Base-by-base conservation (phyloP, 1,140 invertebrate genomes). In the Bombus picipes region DNA sequence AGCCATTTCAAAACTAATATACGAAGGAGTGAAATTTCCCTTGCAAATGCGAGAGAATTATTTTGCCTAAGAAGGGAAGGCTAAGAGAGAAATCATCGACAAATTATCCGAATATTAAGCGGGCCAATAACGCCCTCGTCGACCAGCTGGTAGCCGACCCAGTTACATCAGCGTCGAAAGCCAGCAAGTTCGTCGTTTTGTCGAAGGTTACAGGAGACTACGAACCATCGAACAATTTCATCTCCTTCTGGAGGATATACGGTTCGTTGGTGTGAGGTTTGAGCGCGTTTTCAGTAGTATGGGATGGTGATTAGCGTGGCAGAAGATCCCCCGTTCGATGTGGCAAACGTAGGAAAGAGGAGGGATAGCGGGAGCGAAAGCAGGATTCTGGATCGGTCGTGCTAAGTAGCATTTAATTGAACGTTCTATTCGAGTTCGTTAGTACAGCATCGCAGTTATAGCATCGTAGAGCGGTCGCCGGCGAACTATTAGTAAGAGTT, bases 381-480 rank as follows among this genome's bases (percentile, higher is more conserved):
- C 68, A 32, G 78, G 77, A 80, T 82, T 62, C 71, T 65, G 78
- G 43, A 81, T 86, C 88, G 75, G 79, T 77, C 70, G 84, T 85
- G 82, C 88, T 93, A 93, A 94, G 92, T 92, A 93, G 91, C 88
- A 89, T 92, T 93, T 93, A 93, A 94, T 93, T 91, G 92, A 91
- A 93, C 91, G 89, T 83, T 89, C 91, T 87, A 93, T 94, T 92
- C 88, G 86, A 92, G 88, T 93, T 93, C 90, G 89, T 94, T 92
- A 94, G 92, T 82, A 87, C 78, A 89, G 71, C 84, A 53, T 79
- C 88, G 90, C 92, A 88, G 90, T 91, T 93, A 89, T 78, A 85
- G 83, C 91, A 53, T 86, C 89, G 85, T 84, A 66, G 53, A 79
- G 76, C 70, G 83, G 66, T 25, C 47, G 70, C 75, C 85, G 82